phyloP scores from a whole-genome alignment of 1,140 invertebrate genomes.

The Phenacoccus solenopsis region DNA sequence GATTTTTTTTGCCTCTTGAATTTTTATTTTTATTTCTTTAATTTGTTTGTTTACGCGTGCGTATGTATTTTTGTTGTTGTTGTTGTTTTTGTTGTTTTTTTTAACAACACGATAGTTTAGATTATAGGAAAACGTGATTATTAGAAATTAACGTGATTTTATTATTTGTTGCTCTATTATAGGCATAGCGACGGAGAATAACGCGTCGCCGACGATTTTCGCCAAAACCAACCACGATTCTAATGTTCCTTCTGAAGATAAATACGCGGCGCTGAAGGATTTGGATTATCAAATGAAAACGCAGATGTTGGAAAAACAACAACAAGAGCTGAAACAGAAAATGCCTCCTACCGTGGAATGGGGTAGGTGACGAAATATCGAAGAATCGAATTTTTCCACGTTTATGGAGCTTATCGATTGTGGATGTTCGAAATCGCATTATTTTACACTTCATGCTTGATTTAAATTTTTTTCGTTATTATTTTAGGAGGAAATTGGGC shows the following conservation, averaged over 20 bases:
- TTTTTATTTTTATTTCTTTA: too few species aligned
- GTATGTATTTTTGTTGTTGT: too few species aligned
- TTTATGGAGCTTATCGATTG: neutral
- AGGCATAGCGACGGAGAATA: slow-evolving; percentile 6
- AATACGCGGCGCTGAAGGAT: slow-evolving; percentile 70
- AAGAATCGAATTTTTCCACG: neutral
- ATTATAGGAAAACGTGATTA: too few species aligned
- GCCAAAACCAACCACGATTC: neutral
- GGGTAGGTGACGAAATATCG: neutral
- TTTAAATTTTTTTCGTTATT: neutral
- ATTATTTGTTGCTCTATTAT: neutral
- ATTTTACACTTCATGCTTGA: neutral
- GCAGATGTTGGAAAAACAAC: slow-evolving; percentile 23
- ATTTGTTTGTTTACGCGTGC: too few species aligned
- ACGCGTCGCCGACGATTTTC: neutral
- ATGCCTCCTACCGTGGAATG: neutral
- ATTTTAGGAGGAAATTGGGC: neutral
- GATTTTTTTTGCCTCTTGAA: too few species aligned
- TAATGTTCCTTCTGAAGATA: slow-evolving; percentile 49
- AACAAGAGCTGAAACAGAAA: neutral
- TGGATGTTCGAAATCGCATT: too few species aligned
- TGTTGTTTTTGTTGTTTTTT: too few species aligned
- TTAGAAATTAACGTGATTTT: neutral
- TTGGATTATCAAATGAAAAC: slow-evolving; percentile 52
- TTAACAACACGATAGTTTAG: too few species aligned